A percentile compares a stretch with the other conserved stretches of the same genome.
These are phyloP conservation scores for Artibeus lituratus DNA, from an alignment of 2,797 vertebrate species.

Conservation along the genomic window DNA sequence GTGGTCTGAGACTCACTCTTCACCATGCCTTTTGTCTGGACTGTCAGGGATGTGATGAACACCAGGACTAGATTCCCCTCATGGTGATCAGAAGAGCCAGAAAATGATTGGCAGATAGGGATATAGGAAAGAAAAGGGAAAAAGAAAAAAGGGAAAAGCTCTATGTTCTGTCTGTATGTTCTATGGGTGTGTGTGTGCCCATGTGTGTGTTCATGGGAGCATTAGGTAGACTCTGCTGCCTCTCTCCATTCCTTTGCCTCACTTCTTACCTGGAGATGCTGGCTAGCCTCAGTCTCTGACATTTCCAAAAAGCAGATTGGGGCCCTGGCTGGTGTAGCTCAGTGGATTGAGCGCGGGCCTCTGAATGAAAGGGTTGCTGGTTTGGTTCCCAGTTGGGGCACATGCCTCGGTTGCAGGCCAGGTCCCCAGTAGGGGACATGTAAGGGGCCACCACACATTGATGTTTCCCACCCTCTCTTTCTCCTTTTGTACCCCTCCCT, in stretches of 20 bases:
- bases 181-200: not conserved
- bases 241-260: not conserved
- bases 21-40: not conserved
- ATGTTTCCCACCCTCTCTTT: no score
- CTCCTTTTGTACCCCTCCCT: no score
- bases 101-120: not conserved
- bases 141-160: not conserved
- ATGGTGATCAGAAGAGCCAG: not conserved
- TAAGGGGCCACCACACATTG: no score
- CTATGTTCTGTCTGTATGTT: rapidly evolving
- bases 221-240: not conserved
- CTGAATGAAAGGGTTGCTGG: no score
- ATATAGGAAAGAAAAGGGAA: not conserved
- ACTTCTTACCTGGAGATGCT: constrained; percentile 21
- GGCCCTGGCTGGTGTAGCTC: no score
- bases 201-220: not conserved
- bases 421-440: no score
- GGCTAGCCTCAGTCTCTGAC: not conserved
- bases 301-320: not conserved
- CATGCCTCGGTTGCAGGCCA: no score
- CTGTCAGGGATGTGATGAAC: not conserved
- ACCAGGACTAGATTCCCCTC: not conserved
- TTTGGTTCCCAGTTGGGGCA: no score
- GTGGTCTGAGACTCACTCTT: not conserved
- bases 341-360: no score